These are phyloP conservation scores for Miltochrista miniata DNA, from an alignment of 2,888 invertebrate species.

Conservation along the genomic window DNA sequence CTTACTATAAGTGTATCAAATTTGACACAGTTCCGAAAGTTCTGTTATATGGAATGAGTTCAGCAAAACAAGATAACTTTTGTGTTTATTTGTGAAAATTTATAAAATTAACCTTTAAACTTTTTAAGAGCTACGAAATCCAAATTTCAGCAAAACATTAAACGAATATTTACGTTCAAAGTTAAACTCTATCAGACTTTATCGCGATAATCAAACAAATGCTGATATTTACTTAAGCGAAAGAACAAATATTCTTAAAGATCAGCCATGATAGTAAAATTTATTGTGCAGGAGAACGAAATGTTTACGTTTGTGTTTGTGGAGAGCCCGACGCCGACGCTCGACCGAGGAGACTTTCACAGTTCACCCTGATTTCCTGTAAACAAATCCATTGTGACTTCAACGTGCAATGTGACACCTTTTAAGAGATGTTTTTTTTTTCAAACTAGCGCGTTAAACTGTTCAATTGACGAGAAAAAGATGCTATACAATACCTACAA, in stretches of 20 bases:
- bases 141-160: too few species aligned
- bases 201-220: too few species aligned
- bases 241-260: not conserved
- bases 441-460: constrained; percentile 30
- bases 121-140: too few species aligned
- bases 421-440: constrained; percentile 44
- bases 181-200: too few species aligned
- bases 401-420: constrained; percentile 54
- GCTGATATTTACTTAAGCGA: too few species aligned
- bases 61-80: too few species aligned
- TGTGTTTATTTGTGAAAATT: too few species aligned
- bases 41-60: too few species aligned
- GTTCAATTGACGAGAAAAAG: constrained; percentile 20
- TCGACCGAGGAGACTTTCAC: constrained; percentile 35
- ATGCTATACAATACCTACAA: not conserved
- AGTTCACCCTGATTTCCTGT: constrained; percentile 63
- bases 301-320: constrained; percentile 44
- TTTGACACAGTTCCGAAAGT: too few species aligned
- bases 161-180: too few species aligned
- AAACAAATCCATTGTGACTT: constrained; percentile 69
- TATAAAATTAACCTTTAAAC: too few species aligned
- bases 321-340: constrained; percentile 13
- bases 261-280: constrained; percentile 11
- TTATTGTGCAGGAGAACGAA: constrained; percentile 45
- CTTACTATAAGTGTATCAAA: too few species aligned